A percentile compares a stretch with the other conserved stretches of the same genome.
These are phyloP conservation scores for Cryptophagus acutangulus DNA, from an alignment of 2,888 invertebrate species.

Conservation along the genomic window DNA sequence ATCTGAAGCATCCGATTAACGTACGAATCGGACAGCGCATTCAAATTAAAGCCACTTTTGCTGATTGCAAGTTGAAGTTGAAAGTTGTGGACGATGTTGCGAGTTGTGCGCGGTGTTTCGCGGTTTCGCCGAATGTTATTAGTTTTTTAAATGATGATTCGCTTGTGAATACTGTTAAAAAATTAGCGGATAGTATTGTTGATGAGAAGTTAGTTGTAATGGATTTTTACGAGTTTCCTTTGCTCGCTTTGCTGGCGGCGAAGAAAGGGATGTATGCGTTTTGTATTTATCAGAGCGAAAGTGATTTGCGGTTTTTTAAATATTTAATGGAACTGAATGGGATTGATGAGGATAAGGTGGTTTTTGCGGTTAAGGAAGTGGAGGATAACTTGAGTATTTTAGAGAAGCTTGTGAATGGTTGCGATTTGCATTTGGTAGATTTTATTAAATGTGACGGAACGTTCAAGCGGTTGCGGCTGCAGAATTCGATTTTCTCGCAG, in stretches of 20 bases:
- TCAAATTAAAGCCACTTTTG: constrained; percentile 38
- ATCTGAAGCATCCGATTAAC: constrained; percentile 48
- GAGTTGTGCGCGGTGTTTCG: constrained; percentile 29
- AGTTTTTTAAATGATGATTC: constrained; percentile 40
- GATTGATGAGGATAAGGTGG: constrained; percentile 34
- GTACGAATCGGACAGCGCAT: constrained; percentile 24
- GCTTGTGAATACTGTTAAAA: constrained; percentile 35
- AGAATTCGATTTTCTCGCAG: constrained; percentile 7
- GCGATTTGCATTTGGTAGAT: too few species aligned
- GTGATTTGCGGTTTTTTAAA: constrained; percentile 46
- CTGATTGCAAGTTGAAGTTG: constrained; percentile 39
- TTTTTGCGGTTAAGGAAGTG: background rate
- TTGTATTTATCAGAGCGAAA: constrained; percentile 46
- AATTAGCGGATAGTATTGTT: constrained; percentile 36
- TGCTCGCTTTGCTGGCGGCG: constrained; percentile 57
- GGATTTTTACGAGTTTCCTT: constrained; percentile 60
- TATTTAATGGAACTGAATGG: constrained; percentile 48
- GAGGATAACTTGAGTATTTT: too few species aligned
- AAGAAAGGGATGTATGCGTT: constrained; percentile 51
- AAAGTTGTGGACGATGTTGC: constrained; percentile 40
- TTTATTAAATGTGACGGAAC: too few species aligned
- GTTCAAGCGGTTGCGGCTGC: too few species aligned
- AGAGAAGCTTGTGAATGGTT: too few species aligned
- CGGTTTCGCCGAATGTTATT: constrained; percentile 34
- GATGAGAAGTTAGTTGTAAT: constrained; percentile 44